Percentiles rank a stretch among this genome's conserved stretches.
These are phyloP conservation scores for Haliaeetus leucogaster DNA, from an alignment of 2,113 vertebrate genomes.

Conservation along the genomic window DNA sequence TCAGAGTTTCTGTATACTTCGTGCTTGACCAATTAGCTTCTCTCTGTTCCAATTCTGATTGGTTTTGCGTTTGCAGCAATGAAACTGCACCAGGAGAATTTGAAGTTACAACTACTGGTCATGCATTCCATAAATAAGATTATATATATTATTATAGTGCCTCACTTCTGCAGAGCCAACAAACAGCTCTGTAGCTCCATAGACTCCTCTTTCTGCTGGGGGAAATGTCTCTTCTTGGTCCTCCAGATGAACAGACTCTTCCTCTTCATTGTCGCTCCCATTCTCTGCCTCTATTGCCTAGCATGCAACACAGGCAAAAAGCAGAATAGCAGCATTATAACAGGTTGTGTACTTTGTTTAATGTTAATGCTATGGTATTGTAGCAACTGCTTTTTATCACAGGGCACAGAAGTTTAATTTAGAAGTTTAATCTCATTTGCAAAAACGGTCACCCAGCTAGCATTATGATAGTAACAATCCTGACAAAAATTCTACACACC, in stretches of 20 bases:
- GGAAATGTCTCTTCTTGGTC: not conserved
- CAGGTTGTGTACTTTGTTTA: not conserved
- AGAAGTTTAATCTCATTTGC: not conserved
- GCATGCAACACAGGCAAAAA: not conserved
- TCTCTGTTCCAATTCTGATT: not conserved
- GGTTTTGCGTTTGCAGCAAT: not conserved
- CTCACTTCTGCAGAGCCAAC: not conserved
- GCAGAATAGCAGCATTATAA: not conserved
- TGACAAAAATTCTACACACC: not conserved
- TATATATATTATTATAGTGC: fast-evolving
- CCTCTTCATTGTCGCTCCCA: fast-evolving
- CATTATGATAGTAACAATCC: not conserved
- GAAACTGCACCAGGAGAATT: not conserved
- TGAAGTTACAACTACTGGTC: not conserved
- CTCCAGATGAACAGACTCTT: not conserved
- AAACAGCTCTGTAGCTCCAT: not conserved
- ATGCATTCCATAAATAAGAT: not conserved
- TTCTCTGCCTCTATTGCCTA: not conserved
- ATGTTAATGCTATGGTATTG: fast-evolving
- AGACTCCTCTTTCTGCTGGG: fast-evolving
- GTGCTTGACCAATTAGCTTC: not conserved
- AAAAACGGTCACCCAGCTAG: not conserved
- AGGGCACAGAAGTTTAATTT: not conserved
- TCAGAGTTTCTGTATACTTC: not conserved
- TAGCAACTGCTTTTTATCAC: not conserved